phyloP scores from a whole-genome alignment of 2,888 invertebrate genomes.

The Patella pellucida region DNA sequence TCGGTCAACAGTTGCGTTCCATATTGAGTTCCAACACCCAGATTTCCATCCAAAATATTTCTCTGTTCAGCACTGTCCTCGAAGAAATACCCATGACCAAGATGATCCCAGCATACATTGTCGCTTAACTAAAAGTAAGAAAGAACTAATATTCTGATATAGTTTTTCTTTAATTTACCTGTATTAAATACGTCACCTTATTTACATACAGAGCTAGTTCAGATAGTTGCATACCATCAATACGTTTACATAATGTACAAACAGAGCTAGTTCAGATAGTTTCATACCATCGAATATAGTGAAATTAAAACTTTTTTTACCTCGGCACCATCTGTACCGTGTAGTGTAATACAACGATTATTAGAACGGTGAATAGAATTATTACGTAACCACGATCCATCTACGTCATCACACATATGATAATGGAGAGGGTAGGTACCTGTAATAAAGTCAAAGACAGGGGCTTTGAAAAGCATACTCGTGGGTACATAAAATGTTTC shows the following conservation, averaged over 20 bases:
- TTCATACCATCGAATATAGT: no score
- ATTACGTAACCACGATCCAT: slow-evolving; percentile 44
- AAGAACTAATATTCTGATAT: background rate
- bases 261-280: no score
- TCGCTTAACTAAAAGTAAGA: slow-evolving; percentile 48
- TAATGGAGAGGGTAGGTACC: slow-evolving; percentile 67
- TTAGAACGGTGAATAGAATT: slow-evolving; percentile 62
- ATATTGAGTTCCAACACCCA: slow-evolving; percentile 40
- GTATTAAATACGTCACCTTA: no score
- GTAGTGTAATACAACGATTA: slow-evolving; percentile 63
- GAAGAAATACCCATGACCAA: slow-evolving; percentile 63
- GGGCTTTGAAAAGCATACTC: no score
- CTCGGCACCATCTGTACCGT: slow-evolving; percentile 56
- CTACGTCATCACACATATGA: slow-evolving; percentile 60
- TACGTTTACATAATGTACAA: no score
- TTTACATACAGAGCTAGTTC: no score
- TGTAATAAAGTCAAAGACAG: slow-evolving; percentile 11
- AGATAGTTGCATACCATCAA: no score
- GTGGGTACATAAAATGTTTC: no score
- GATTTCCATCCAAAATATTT: slow-evolving; percentile 48
- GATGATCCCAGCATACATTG: slow-evolving; percentile 57
- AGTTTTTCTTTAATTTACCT: no score
- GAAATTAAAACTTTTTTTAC: slow-evolving; percentile 24
- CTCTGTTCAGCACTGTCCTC: slow-evolving; percentile 62
- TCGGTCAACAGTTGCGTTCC: slow-evolving; percentile 39